Evolutionary conservation across 2,797 vertebrate genomes (phyloP).

Genomic region (Acanthurus leucopareius): DNA sequence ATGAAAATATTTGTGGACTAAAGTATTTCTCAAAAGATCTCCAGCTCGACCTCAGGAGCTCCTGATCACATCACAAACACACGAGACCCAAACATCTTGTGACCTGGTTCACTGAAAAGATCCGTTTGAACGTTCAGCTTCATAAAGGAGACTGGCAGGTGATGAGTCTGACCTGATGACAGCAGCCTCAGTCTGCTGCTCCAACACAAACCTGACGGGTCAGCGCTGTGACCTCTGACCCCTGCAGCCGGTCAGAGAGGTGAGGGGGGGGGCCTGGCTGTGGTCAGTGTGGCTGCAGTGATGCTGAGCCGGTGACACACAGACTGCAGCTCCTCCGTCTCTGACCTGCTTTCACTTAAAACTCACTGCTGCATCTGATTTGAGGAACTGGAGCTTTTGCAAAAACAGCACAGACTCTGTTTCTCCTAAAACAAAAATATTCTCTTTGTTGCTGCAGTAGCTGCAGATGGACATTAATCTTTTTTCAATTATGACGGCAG

Average conservation of each 20-base stretch:
- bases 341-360: constrained; percentile 27
- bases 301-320: constrained; percentile 5
- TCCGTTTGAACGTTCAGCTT: too few relatives aligned
- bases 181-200: background rate
- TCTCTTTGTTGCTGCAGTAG: background rate
- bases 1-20: too few relatives aligned
- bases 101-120: too few relatives aligned
- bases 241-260: background rate
- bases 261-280: background rate
- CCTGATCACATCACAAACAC: too few relatives aligned
- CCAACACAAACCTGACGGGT: background rate
- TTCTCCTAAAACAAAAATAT: background rate
- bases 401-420: constrained; percentile 16
- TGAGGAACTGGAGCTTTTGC: constrained; percentile 8
- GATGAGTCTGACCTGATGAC: background rate
- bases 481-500: constrained; percentile 12
- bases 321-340: constrained; percentile 23
- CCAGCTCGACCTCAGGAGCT: too few relatives aligned
- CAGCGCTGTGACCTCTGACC: constrained; percentile 25
- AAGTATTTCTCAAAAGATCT: too few relatives aligned
- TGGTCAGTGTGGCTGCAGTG: background rate
- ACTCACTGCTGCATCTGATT: constrained; percentile 5
- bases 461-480: constrained; percentile 22
- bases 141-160: background rate
- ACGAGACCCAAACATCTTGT: too few relatives aligned